Evolutionary conservation across 2,797 vertebrate species (phyloP).

Genomic region (Pyrrhura leucotis): DNA sequence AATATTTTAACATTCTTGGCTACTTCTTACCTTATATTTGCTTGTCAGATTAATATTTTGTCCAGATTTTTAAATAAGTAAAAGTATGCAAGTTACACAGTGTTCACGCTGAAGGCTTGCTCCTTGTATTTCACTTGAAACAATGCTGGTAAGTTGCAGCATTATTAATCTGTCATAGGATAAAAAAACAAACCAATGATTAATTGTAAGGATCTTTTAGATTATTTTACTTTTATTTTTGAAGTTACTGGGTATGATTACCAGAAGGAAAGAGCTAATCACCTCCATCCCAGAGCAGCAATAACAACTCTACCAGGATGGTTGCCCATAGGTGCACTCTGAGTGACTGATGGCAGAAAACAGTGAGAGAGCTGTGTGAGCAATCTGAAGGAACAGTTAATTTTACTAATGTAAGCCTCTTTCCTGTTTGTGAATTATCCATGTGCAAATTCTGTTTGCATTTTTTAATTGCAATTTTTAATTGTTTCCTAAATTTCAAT

Average conservation of each 20-base stretch:
- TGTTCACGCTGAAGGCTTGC: background rate
- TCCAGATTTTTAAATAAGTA: constrained; percentile 24
- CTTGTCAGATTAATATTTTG: constrained; percentile 61
- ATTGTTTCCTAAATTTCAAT: background rate
- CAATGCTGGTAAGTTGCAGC: background rate
- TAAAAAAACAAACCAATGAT: background rate
- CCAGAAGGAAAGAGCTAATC: background rate
- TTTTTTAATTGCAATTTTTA: background rate
- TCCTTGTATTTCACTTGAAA: background rate
- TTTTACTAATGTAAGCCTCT: background rate
- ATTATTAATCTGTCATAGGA: background rate
- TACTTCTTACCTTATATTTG: background rate
- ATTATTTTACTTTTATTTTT: background rate
- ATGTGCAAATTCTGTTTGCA: background rate
- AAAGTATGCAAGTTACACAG: background rate
- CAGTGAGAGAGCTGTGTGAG: background rate
- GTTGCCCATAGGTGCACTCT: background rate
- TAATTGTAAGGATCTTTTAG: background rate
- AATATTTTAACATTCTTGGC: background rate
- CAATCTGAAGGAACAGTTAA: background rate
- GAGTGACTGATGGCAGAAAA: background rate
- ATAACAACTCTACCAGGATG: background rate
- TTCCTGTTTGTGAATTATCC: background rate
- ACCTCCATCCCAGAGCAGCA: background rate
- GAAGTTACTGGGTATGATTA: background rate